phyloP scores from a whole-genome alignment of 2,797 vertebrate species.

The Brachyrhaphis roseni region DNA sequence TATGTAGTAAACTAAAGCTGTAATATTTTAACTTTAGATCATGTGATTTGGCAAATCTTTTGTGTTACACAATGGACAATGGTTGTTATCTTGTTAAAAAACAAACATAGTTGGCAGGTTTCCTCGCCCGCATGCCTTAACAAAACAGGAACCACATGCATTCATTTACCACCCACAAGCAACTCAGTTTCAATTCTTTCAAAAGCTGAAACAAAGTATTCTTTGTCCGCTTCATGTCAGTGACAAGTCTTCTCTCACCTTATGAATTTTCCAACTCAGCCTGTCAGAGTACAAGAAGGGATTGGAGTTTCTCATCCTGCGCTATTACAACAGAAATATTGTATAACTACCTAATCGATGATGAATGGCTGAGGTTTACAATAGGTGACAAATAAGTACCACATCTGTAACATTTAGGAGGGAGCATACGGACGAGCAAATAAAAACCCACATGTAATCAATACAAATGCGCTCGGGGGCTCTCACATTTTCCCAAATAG shows the following conservation, averaged over 20 bases:
- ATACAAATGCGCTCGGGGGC: constrained; percentile 26
- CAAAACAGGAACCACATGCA: not conserved
- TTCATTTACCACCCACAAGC: constrained; percentile 25
- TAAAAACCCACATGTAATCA: constrained; percentile 26
- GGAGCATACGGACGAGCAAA: not conserved
- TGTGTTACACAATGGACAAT: not conserved
- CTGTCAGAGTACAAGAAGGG: not conserved
- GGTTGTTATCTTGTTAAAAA: not conserved
- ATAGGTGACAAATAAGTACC: constrained; percentile 31
- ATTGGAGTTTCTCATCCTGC: constrained; percentile 19
- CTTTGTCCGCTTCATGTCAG: constrained; percentile 31
- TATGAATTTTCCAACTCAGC: constrained; percentile 11
- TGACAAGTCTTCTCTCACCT: constrained; percentile 3
- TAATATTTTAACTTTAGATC: not conserved
- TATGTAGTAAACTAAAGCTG: not conserved
- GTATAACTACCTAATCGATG: constrained; percentile 47
- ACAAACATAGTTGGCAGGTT: not conserved
- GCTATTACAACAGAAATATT: constrained; percentile 26
- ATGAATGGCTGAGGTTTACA: constrained; percentile 18
- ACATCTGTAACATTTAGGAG: constrained; percentile 18
- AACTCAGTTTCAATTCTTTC: constrained; percentile 26
- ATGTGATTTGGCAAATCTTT: not conserved
- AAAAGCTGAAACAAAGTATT: constrained; percentile 15
- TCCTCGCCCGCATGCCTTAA: constrained; percentile 3
- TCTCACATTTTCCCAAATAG: constrained; percentile 18